Evolutionary conservation across 2,888 invertebrate genomes (phyloP).

Genomic region (Onchidella celtica): DNA sequence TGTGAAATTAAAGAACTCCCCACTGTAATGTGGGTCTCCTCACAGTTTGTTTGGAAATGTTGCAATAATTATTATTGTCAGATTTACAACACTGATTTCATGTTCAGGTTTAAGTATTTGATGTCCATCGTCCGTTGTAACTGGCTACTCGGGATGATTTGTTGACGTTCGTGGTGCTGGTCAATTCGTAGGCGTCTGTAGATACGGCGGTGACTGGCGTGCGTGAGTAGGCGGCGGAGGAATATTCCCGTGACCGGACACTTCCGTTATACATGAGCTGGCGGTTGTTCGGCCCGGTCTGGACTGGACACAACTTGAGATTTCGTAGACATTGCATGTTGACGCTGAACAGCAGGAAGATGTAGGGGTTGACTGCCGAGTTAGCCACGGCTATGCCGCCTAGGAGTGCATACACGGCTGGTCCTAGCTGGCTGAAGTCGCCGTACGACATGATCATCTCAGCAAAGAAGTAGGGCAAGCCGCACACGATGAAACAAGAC

Average conservation of each 20-base stretch:
- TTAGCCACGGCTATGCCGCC: conserved; percentile 78
- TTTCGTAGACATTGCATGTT: conserved; percentile 59
- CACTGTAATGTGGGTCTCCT: too few species aligned
- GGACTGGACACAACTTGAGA: conserved; percentile 55
- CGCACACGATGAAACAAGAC: conserved; percentile 76
- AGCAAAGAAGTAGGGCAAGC: conserved; percentile 76
- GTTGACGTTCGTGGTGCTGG: neutral
- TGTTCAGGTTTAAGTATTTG: conserved; percentile 56
- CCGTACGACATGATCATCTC: conserved; percentile 79
- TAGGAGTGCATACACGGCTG: conserved; percentile 67
- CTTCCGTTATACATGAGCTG: conserved; percentile 62
- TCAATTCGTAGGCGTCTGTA: conserved; percentile 56
- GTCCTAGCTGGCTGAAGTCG: conserved; percentile 63
- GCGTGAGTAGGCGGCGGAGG: conserved; percentile 53
- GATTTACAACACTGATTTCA: too few species aligned
- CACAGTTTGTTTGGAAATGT: too few species aligned
- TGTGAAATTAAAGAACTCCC: too few species aligned
- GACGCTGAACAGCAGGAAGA: conserved; percentile 77
- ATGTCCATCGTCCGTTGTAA: conserved; percentile 19
- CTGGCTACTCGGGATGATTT: neutral
- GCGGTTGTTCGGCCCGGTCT: conserved; percentile 53
- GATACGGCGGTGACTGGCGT: conserved; percentile 47
- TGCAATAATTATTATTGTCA: too few species aligned
- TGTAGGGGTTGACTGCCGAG: conserved; percentile 77
- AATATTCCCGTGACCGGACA: conserved; percentile 58